A percentile compares a stretch with the other conserved stretches of the same genome.
phyloP scores from a whole-genome alignment of 2,113 vertebrate genomes.

The Oryctolagus cuniculus region DNA sequence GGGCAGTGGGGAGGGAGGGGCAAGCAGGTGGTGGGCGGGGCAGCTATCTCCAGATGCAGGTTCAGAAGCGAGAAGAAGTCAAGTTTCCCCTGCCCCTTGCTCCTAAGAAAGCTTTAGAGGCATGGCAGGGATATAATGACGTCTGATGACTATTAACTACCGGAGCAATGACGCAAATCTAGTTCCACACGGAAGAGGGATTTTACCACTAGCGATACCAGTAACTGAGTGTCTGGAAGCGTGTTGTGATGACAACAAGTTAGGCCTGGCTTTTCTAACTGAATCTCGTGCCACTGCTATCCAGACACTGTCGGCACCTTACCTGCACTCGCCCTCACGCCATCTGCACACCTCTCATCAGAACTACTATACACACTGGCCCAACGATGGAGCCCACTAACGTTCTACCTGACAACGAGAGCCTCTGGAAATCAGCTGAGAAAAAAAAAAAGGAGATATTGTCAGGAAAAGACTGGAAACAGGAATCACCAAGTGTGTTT shows the following conservation, averaged over 20 bases:
- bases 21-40: background rate
- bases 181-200: background rate
- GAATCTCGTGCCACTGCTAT: background rate
- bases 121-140: background rate
- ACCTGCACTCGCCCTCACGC: background rate
- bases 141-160: background rate
- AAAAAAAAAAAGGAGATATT: conserved; percentile 28
- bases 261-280: conserved; percentile 28
- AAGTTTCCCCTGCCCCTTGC: background rate
- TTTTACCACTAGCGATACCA: background rate
- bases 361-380: background rate
- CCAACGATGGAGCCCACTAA: background rate
- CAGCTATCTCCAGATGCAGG: background rate
- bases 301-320: background rate
- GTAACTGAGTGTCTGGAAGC: background rate
- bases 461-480: conserved; percentile 48
- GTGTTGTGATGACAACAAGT: background rate
- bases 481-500: conserved; percentile 49
- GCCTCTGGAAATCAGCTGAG: conserved; percentile 6
- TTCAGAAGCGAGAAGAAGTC: background rate
- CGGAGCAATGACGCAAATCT: background rate
- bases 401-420: conserved; percentile 37
- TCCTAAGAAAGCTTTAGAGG: background rate
- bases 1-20: background rate
- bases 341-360: background rate